These are phyloP conservation scores for Pocillopora verrucosa DNA, from an alignment of 64 coral and sea anemone species.

Conservation along the genomic window DNA sequence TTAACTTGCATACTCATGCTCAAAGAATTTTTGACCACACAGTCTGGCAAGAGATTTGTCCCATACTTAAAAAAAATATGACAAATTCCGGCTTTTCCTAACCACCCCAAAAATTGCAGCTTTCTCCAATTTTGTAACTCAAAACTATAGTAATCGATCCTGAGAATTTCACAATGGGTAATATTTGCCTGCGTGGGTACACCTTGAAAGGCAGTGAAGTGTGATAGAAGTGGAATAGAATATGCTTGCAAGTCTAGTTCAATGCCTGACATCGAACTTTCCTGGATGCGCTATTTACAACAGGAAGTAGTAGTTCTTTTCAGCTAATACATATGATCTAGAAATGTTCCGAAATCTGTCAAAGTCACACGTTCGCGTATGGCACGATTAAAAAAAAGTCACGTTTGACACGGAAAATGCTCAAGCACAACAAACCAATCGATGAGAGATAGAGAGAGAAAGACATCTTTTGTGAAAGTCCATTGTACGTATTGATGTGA, in stretches of 20 bases:
- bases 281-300: too few species aligned
- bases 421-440: too few species aligned
- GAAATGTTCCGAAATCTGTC: too few species aligned
- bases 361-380: too few species aligned
- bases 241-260: too few species aligned
- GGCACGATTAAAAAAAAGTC: too few species aligned
- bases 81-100: neutral
- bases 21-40: neutral
- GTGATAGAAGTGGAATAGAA: neutral
- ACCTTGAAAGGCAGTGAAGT: neutral
- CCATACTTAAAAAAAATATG: neutral
- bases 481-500: neutral
- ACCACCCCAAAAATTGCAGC: neutral
- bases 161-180: neutral
- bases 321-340: too few species aligned
- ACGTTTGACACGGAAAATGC: too few species aligned
- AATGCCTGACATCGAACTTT: too few species aligned
- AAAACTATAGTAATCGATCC: constrained; percentile 13
- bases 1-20: neutral
- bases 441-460: neutral
- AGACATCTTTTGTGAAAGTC: neutral
- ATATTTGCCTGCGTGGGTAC: neutral
- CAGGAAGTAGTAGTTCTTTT: neutral
- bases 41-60: neutral
- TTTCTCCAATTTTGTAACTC: constrained; percentile 28